A percentile compares a stretch with the other conserved stretches of the same genome.
Evolutionary conservation across 2,113 vertebrate genomes (phyloP).

Genomic region (Labeo catla): DNA sequence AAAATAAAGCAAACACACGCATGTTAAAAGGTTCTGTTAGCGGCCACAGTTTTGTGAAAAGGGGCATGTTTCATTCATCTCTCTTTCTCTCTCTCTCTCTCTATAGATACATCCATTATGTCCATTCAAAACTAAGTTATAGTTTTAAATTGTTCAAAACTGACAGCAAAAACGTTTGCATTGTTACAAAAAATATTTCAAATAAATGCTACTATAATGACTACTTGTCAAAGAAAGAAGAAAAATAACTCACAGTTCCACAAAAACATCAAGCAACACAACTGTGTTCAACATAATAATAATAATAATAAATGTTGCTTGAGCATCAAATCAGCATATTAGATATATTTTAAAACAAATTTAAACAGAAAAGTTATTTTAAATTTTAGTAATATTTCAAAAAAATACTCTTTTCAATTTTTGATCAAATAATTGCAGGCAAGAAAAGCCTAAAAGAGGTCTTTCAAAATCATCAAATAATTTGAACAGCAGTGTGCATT

Average conservation of each 20-base stretch:
- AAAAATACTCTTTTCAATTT: background rate
- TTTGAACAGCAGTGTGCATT: background rate
- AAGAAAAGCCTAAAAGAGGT: background rate
- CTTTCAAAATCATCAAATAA: background rate
- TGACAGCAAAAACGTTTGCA: too few species aligned
- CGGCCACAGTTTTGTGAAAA: conserved; percentile 17
- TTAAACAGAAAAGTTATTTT: background rate
- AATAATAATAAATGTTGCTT: background rate
- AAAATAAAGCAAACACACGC: conserved; percentile 46
- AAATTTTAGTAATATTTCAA: background rate
- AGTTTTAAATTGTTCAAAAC: background rate
- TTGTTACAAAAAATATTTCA: too few species aligned
- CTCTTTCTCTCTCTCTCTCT: too few species aligned
- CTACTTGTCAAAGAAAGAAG: background rate
- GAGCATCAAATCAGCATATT: background rate
- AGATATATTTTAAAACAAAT: background rate
- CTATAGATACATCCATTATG: too few species aligned
- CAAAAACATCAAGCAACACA: background rate
- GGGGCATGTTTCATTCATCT: background rate
- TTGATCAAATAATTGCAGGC: background rate
- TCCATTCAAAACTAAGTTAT: too few species aligned
- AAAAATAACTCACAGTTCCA: background rate
- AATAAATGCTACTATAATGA: too few species aligned
- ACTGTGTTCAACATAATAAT: background rate
- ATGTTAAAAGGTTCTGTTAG: conserved; percentile 15